Percentiles rank a stretch among this genome's conserved stretches.
These are phyloP conservation scores for Drosophila micromelanica DNA, from an alignment of 1,140 invertebrate species.

Conservation along the genomic window DNA sequence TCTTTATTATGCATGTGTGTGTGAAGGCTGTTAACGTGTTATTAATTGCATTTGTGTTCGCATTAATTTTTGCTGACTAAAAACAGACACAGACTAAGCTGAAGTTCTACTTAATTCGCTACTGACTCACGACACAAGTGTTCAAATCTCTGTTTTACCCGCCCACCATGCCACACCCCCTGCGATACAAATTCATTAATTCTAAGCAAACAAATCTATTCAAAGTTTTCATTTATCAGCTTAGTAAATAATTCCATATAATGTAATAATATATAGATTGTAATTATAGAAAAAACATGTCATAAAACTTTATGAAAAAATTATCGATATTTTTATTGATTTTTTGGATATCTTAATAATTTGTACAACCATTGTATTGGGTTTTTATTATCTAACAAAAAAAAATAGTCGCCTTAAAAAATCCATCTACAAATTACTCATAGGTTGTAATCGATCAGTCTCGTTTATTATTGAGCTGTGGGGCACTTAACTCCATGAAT, in stretches of 20 bases:
- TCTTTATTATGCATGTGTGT: neutral
- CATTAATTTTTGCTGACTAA: slow-evolving; percentile 48
- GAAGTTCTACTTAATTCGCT: slow-evolving; percentile 32
- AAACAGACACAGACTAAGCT: slow-evolving; percentile 15
- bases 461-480: neutral
- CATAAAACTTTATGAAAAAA: neutral
- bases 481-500: too few species aligned
- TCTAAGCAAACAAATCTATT: slow-evolving; percentile 2
- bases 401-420: neutral
- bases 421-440: neutral
- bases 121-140: slow-evolving; percentile 39
- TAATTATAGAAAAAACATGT: neutral
- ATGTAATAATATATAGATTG: too few species aligned
- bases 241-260: neutral
- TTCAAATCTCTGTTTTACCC: slow-evolving; percentile 9
- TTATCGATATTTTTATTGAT: neutral
- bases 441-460: neutral
- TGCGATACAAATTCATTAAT: neutral
- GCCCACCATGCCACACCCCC: neutral
- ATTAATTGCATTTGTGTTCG: slow-evolving; percentile 45
- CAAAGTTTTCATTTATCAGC: neutral
- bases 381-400: too few species aligned
- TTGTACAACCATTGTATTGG: too few species aligned
- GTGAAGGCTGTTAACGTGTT: slow-evolving; percentile 41
- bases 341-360: too few species aligned